Conservation (phyloP, 1,140 invertebrate species). For the Drosophila ogumai region DNA sequence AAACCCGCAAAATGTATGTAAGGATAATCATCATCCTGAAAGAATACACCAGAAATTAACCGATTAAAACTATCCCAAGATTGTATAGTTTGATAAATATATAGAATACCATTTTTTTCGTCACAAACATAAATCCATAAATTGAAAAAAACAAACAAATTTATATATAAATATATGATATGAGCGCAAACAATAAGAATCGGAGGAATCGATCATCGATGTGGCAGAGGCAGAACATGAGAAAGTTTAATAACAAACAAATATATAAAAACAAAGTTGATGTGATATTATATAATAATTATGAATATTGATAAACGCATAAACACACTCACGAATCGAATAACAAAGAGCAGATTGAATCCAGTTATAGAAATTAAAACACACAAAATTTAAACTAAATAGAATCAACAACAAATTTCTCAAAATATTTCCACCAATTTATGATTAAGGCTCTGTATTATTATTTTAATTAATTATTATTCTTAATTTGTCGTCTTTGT, state of each 20-base stretch:
- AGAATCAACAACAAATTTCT: conserved; percentile 46
- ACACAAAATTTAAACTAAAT: conserved; percentile 33
- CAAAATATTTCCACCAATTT: conserved; percentile 59
- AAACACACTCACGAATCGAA: conserved; percentile 42
- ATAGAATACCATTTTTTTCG: conserved; percentile 18
- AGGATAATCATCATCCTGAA: conserved; percentile 24
- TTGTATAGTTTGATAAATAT: conserved; percentile 29
- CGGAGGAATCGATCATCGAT: conserved; percentile 26
- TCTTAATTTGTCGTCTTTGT: conserved; percentile 35
- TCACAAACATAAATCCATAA: conserved; percentile 37
- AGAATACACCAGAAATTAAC: conserved; percentile 4
- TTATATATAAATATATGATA: conserved; percentile 41
- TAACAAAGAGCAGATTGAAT: conserved; percentile 22
- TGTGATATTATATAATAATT: conserved; percentile 85
- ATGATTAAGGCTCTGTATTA: conserved; percentile 62
- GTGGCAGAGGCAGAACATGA: conserved; percentile 16
- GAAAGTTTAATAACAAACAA: conserved; percentile 55
- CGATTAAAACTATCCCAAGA: conserved; percentile 29
- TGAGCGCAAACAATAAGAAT: conserved; percentile 66
- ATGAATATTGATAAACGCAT: conserved; percentile 66
- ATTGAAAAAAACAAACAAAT: conserved; percentile 41
- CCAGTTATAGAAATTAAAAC: conserved; percentile 23
- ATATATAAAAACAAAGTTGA: conserved; percentile 83
- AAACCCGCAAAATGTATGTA: conserved; percentile 55
- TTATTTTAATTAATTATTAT: conserved; percentile 51